Percentiles rank a stretch among this genome's conserved stretches.
phyloP scores from a whole-genome alignment of 2,888 invertebrate species.

The Caenorhabditis angaria region DNA sequence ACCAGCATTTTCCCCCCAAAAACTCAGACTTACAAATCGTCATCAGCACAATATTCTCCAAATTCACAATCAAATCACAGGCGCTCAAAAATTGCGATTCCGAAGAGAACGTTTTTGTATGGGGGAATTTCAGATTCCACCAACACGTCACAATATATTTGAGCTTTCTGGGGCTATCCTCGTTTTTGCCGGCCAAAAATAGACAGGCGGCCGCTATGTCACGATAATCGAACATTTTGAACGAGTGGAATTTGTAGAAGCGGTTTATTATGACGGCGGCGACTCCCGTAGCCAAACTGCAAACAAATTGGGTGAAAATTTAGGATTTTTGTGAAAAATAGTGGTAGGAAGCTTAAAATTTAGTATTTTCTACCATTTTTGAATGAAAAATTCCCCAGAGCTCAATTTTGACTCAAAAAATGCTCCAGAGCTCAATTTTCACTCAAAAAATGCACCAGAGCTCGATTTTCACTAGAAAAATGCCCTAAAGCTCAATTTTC shows the following conservation, averaged over 20 bases:
- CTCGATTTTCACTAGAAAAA: too few relatives aligned
- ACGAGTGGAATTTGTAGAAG: constrained; percentile 97
- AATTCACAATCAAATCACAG: constrained; percentile 91
- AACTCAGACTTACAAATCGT: constrained; percentile 82
- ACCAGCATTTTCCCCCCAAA: too few relatives aligned
- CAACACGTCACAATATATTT: constrained; percentile 95
- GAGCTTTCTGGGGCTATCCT: constrained; percentile 95
- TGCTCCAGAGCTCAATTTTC: too few relatives aligned
- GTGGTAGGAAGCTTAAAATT: constrained; percentile 46
- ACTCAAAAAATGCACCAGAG: too few relatives aligned
- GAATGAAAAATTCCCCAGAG: too few relatives aligned
- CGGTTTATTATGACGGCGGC: constrained; percentile 99
- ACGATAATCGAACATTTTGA: constrained; percentile 84
- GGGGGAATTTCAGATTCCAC: constrained; percentile 77
- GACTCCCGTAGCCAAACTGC: constrained; percentile 83
- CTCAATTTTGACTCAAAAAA: too few relatives aligned
- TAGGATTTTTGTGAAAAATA: too few relatives aligned
- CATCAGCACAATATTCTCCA: constrained; percentile 94
- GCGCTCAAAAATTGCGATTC: constrained; percentile 78
- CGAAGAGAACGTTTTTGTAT: constrained; percentile 40
- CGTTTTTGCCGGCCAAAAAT: constrained; percentile 96
- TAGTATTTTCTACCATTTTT: too few relatives aligned
- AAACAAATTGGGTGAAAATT: too few relatives aligned
- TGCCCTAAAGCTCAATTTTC: too few relatives aligned
- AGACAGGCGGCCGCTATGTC: constrained; percentile 92